Base-by-base conservation (phyloP, 1,140 invertebrate genomes). In the Achroia grisella region DNA sequence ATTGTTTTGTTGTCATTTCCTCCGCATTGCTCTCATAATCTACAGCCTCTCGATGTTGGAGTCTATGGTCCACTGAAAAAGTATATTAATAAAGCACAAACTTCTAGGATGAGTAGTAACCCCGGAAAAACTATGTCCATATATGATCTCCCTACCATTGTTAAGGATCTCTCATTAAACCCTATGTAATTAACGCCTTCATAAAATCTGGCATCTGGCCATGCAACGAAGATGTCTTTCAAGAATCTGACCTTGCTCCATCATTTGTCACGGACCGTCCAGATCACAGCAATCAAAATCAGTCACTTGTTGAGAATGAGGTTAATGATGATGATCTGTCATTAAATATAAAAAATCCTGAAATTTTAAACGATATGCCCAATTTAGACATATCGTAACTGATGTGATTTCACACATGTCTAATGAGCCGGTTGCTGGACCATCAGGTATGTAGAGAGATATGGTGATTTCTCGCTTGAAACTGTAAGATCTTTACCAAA, bases 1-100 rank as follows among this genome's bases (percentile, higher is more conserved):
- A 44, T 83, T 0, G 42, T 58, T 2, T 14, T 80, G n/a, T 45
- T 88, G 1, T 71, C 78, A 10, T 71, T 88, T 34, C 82, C 85
- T 17, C 84, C 85, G 0, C 84, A 87, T 41, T 75, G 60, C 13
- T 73, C 63, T 4, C 72, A 87, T 48, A 79, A 76, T 47, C 41
- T 88, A 4, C 86, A 88, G 49, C 86, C 86, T 6, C 46, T 88
- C 4, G 86, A 88, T 58, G 48, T 70, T 1, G 36, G 41, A 6
- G 46, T 57, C 0, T 56, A 55, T 48, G 49, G 52, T 10, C 53
- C 56, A 1, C 43, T 62, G 8, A 57, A 54, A 35, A 52, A 47
- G 13, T 47, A 52, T 13, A 8, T 34, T 1, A 46, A 31, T 23
- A 11, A 33, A 17, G 1, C 48, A 8, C 56, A 60, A 23, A 70